A percentile compares a stretch with the other conserved stretches of the same genome.
phyloP scores from a whole-genome alignment of 2,888 invertebrate genomes.

The Patella pellucida region DNA sequence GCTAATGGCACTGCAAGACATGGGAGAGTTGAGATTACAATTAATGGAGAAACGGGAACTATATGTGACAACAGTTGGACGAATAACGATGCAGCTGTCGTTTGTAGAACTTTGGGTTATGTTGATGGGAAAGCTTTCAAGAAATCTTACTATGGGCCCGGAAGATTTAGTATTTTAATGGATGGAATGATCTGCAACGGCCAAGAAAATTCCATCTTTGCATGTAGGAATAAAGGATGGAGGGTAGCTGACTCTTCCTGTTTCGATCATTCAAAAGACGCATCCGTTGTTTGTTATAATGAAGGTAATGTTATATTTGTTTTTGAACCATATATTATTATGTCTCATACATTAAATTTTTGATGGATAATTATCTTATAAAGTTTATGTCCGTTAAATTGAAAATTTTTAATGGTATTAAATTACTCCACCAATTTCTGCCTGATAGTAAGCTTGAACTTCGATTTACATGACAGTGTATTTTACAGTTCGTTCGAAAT shows the following conservation, averaged over 20 bases:
- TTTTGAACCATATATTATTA: too few relatives aligned
- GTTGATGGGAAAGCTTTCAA: conserved; percentile 42
- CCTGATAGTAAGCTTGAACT: not conserved
- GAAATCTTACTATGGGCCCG: conserved; percentile 47
- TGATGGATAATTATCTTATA: too few relatives aligned
- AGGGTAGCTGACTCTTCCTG: conserved; percentile 40
- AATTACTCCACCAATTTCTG: too few relatives aligned
- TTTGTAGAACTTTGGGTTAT: conserved; percentile 52
- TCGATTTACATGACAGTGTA: not conserved
- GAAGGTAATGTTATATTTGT: conserved; percentile 35
- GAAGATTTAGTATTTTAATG: conserved; percentile 50
- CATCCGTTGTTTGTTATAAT: conserved; percentile 51
- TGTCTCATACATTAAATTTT: too few relatives aligned
- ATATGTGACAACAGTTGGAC: conserved; percentile 58
- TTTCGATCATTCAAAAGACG: conserved; percentile 47
- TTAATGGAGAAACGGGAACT: conserved; percentile 47
- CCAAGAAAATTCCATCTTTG: conserved; percentile 45
- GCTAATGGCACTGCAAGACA: conserved; percentile 47
- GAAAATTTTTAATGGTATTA: too few relatives aligned
- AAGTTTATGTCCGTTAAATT: too few relatives aligned
- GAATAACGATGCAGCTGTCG: conserved; percentile 51
- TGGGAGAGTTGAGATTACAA: conserved; percentile 53
- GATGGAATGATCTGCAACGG: conserved; percentile 50
- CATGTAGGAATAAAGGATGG: conserved; percentile 50
- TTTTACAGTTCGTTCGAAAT: too few relatives aligned